Base-by-base conservation (phyloP, 2,113 vertebrate species). In the Eira barbara region DNA sequence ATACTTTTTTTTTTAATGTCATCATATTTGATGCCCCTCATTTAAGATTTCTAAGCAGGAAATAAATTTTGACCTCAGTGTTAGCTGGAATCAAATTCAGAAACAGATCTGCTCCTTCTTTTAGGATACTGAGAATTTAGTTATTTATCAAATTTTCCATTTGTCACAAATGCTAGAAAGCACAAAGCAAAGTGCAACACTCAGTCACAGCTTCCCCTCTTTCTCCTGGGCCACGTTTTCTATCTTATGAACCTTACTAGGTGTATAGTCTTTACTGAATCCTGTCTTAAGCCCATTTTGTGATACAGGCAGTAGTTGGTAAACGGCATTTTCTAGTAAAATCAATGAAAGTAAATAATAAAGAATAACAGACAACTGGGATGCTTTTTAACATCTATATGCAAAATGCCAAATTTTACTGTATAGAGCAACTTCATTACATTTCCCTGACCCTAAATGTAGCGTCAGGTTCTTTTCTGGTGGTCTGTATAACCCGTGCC, bases 281-380 rank as follows among this genome's bases (percentile, higher is more conserved):
- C 59, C 59, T 80, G 42, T 39, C 67, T 67, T 29, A 95, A 39
- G 25, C 42, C 29, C 39, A 79, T 73, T 90, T 82, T 87, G 83
- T 87, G 91, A 96, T 47, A 92, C 3, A 73, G 21, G 67, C 34
- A 76, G 39, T 67, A 92, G 81, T 78, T 93, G 76, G 45, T 49
- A 59, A 96, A 84, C 42, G 47, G 57, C 10, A 95, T 88, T 92
- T 90, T 73, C 83, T 31, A 95, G 79, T 59, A 87, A 86, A 91
- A 87, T 31, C 79, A 89, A 61, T 86, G 71, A 88, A 83, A 86
- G 59, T 15, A 81, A 95, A 95, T 59, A 52, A 17, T 73, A 78
- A 97, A 83, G 79, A 87, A 90, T 74, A 23, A 71, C 14, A 81
- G 49, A 27, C 39, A 69, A n/a, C 10, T 85, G 42, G 65, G 9